Base-by-base conservation (phyloP, 2,888 invertebrate species). In the Ophonus ardosiacus region DNA sequence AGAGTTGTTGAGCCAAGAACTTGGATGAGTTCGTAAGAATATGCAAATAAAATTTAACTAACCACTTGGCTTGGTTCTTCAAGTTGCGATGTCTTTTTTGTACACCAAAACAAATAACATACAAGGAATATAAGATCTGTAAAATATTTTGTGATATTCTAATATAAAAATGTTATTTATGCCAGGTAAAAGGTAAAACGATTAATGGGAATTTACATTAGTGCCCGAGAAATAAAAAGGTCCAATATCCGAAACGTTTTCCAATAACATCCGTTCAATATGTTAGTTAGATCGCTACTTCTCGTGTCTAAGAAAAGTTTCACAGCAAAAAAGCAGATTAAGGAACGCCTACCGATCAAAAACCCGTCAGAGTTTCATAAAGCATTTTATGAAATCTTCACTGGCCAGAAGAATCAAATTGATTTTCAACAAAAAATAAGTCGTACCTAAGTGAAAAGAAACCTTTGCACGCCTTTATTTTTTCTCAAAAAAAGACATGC, bases 291-390 rank as follows among this genome's bases (percentile, higher is more conserved):
- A 83, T 74, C 61, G 74, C 59, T 83, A 74, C 61, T 83, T 81
- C 31, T 68, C 83, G 83, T 83, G 83, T 61, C 61, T 43, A 21
- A 61, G 61, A 76, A 74, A 83, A 78, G 71, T 83, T 83, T 83
- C 59, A 10, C 21, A 83, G 76, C 61, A 83, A 83, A 83, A 83
- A 83, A 76, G 59, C 43, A 83, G 83, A 83, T 83, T 83, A 83
- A 83, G 61, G 83, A 74, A 76, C 83, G 83, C 83, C 83, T 83
- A 83, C 74, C 76, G 83, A 83, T 83, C 83, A 83, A 83, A 83
- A 83, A 76, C 83, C 76, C 74, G 83, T 83, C 83, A 74, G 74
- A 59, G 31, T 71, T 82, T 82, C 71, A 82, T 82, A 82, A 71
- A 82, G 71, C 71, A 82, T 82, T 83, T 83, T 76, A 83, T 74